Conservation (phyloP, 2,888 invertebrate species). For the Cheilosia urbana region DNA sequence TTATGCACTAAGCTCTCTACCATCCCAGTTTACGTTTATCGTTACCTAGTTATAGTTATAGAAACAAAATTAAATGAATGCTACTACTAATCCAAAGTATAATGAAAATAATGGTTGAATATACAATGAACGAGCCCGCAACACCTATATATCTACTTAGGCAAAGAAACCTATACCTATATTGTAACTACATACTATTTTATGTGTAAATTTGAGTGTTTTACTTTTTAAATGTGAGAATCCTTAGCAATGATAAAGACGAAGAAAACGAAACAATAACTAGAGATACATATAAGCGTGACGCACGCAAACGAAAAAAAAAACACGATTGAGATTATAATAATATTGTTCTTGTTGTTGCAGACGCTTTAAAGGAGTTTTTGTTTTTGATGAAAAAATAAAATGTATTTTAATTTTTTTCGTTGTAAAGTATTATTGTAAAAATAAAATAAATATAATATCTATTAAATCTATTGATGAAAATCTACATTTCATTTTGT, state of each 20-base stretch:
- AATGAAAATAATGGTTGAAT: conserved; percentile 39
- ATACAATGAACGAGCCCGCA: conserved; percentile 63
- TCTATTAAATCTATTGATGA: conserved; percentile 57
- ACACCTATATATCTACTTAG: conserved; percentile 53
- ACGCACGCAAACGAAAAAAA: conserved; percentile 27
- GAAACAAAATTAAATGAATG: conserved; percentile 22
- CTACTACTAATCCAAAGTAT: conserved; percentile 40
- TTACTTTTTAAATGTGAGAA: conserved; percentile 52
- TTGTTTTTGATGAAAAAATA: conserved; percentile 17
- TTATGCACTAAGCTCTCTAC: conserved; percentile 56
- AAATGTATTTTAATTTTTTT: conserved; percentile 52
- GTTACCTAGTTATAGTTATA: conserved; percentile 71
- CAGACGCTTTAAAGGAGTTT: conserved; percentile 52
- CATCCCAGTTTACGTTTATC: conserved; percentile 73
- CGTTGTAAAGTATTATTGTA: conserved; percentile 75
- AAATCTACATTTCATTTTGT: no score
- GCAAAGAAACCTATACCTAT: conserved; percentile 41
- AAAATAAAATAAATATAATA: conserved; percentile 53
- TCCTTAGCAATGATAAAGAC: conserved; percentile 60
- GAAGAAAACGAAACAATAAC: conserved; percentile 60
- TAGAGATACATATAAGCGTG: conserved; percentile 32
- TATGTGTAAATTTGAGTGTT: conserved; percentile 70
- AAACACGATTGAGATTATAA: conserved; percentile 62
- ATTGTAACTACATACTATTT: conserved; percentile 57
- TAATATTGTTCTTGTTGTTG: conserved; percentile 59